A percentile compares a stretch with the other conserved stretches of the same genome.
phyloP scores from a whole-genome alignment of 2,113 vertebrate species.

The Terrapene triunguis region DNA sequence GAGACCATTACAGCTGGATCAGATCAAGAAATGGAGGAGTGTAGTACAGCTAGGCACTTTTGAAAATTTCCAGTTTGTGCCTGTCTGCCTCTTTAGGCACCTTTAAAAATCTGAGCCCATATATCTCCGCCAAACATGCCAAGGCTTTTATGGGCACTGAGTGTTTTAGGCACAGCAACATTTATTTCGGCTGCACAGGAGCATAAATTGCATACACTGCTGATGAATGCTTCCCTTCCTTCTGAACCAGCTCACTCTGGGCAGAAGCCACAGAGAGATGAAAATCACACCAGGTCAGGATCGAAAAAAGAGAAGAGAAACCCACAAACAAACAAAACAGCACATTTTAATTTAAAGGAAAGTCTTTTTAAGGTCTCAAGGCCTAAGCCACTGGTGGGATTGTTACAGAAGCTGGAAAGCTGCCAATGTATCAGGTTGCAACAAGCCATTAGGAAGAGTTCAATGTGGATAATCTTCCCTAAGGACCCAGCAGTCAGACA shows the following conservation, averaged over 20 bases:
- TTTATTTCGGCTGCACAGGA: background rate
- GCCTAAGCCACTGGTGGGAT: background rate
- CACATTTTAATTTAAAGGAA: conserved; percentile 24
- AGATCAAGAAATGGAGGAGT: background rate
- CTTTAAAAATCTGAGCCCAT: background rate
- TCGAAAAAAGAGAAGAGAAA: background rate
- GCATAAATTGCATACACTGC: background rate
- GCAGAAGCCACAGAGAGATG: background rate
- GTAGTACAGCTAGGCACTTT: background rate
- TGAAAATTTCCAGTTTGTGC: background rate
- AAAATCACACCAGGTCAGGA: conserved; percentile 8
- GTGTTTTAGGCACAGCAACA: background rate
- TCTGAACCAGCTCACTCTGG: background rate
- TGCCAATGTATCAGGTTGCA: conserved; percentile 59
- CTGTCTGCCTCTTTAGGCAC: background rate
- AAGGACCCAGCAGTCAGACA: conserved; percentile 57
- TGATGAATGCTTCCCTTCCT: background rate
- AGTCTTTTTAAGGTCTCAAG: background rate
- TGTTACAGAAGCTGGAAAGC: background rate
- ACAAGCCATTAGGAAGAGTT: conserved; percentile 49
- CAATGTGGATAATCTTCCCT: conserved; percentile 66
- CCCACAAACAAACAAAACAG: background rate
- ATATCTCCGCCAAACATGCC: background rate
- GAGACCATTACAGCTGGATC: background rate
- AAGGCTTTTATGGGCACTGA: background rate